Evolutionary conservation across 2,888 invertebrate genomes (phyloP).

Genomic region (Acronicta leporina): DNA sequence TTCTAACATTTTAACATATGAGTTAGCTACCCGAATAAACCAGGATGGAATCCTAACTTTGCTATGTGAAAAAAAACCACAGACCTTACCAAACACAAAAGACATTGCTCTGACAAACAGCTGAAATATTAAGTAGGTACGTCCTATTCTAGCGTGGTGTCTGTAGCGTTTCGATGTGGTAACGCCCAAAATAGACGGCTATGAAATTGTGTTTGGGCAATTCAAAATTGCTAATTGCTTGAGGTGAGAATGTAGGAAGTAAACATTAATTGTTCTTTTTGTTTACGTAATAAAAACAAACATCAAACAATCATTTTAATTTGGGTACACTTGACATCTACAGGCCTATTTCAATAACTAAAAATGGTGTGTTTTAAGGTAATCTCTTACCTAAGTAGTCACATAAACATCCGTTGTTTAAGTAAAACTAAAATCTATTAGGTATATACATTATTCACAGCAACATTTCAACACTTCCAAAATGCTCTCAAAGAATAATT

Average conservation of each 20-base stretch:
- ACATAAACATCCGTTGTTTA: too few relatives aligned
- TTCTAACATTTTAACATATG: conserved; percentile 22
- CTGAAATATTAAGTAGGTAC: conserved; percentile 44
- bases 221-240: not conserved
- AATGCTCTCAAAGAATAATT: conserved; percentile 20
- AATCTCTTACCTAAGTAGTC: too few relatives aligned
- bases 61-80: conserved; percentile 30
- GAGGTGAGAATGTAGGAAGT: not conserved
- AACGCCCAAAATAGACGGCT: conserved; percentile 8
- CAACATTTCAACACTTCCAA: not conserved
- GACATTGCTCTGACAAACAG: conserved; percentile 37
- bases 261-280: too few relatives aligned
- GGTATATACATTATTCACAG: not conserved
- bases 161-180: conserved; percentile 3
- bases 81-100: conserved; percentile 9
- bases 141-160: conserved; percentile 5
- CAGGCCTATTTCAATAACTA: too few relatives aligned
- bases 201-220: not conserved
- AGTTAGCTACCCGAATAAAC: not conserved
- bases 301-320: too few relatives aligned
- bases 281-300: too few relatives aligned
- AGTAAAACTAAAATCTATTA: too few relatives aligned
- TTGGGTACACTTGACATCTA: too few relatives aligned
- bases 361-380: too few relatives aligned
- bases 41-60: conserved; percentile 17